Conservation (phyloP, 1,140 invertebrate genomes). For the Oreohelix idahoensis region DNA sequence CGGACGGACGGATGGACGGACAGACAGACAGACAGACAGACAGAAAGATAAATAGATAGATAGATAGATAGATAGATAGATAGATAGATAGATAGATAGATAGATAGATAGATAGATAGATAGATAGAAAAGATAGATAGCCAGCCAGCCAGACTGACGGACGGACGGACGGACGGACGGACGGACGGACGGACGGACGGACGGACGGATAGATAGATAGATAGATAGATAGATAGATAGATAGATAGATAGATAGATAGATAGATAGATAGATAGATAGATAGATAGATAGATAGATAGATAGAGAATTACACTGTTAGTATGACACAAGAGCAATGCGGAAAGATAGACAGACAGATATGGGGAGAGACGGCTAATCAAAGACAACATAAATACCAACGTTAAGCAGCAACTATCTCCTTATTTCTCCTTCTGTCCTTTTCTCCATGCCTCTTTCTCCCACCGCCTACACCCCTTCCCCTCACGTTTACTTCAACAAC, state of each 20-base stretch:
- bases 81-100: conserved; percentile 2
- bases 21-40: background rate
- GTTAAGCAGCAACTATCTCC: background rate
- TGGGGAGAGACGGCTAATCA: background rate
- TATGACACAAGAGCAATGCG: background rate
- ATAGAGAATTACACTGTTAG: too few species aligned
- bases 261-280: conserved; percentile 24
- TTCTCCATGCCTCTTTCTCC: background rate
- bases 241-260: background rate
- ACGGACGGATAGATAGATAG: background rate
- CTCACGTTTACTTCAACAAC: too few species aligned
- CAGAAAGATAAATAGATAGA: background rate
- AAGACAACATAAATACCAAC: background rate
- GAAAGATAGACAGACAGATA: background rate
- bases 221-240: background rate
- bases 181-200: background rate
- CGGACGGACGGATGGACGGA: conserved; percentile 3
- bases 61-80: conserved; percentile 12
- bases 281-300: conserved; percentile 27
- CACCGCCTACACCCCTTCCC: background rate
- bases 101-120: background rate
- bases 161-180: background rate
- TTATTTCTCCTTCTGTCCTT: background rate
- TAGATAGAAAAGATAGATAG: background rate
- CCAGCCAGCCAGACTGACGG: background rate